Evolutionary conservation across 1,140 invertebrate species (phyloP).

Genomic region (Drosophila burlai): DNA sequence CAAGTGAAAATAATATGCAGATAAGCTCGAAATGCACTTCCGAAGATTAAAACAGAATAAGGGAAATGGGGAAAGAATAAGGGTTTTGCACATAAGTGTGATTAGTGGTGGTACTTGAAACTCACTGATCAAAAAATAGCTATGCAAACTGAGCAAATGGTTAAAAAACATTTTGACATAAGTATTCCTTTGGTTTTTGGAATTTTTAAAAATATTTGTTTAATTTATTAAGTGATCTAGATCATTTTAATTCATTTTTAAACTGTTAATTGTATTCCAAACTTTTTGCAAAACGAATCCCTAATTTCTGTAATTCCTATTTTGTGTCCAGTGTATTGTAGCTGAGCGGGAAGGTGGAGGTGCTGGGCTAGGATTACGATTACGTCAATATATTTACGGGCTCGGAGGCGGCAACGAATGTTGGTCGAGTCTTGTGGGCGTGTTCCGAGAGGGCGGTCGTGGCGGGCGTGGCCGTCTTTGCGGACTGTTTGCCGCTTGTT

Average conservation of each 20-base stretch:
- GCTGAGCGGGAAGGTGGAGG: not conserved
- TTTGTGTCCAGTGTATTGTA: constrained; percentile 13
- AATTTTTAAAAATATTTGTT: too few relatives aligned
- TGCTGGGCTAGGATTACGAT: constrained; percentile 37
- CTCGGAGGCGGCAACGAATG: constrained; percentile 62
- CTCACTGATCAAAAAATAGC: constrained; percentile 8
- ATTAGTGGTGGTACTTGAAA: constrained; percentile 17
- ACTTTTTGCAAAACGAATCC: too few relatives aligned
- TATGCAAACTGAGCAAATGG: not conserved
- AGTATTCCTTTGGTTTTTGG: not conserved
- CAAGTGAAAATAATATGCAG: constrained; percentile 29
- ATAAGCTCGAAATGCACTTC: constrained; percentile 46
- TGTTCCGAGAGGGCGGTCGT: constrained; percentile 22
- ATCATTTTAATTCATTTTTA: not conserved
- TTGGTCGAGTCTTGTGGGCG: constrained; percentile 59
- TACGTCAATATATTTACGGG: constrained; percentile 73
- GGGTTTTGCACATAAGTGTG: constrained; percentile 6
- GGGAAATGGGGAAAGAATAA: constrained; percentile 26
- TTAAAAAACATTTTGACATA: not conserved
- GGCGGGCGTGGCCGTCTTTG: constrained; percentile 42
- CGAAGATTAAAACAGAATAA: constrained; percentile 36
- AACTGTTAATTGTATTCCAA: not conserved
- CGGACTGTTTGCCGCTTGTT: constrained; percentile 29
- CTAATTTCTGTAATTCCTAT: not conserved
- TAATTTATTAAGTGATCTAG: not conserved